Base-by-base conservation (phyloP, 2,888 invertebrate genomes). In the Helleia helle region DNA sequence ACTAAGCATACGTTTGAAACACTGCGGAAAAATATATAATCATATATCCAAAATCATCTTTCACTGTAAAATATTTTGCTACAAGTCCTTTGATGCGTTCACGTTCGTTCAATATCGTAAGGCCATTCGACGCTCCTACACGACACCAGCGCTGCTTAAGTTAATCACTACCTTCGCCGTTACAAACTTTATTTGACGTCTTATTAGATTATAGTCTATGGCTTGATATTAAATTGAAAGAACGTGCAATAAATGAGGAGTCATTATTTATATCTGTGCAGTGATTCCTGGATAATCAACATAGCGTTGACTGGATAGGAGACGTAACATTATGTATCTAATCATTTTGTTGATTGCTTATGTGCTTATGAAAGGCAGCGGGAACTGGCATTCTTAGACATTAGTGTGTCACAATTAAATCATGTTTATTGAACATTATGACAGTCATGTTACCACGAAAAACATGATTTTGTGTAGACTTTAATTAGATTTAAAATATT, bases 261-360 rank as follows among this genome's bases (percentile, higher is more conserved):
- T 47, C 49, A 45, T 49, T 49, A 49, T 45, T 43, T 40, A 40
- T 44, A 45, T 42, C 40, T 47, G 34, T 40, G 37, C 37, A 36
- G 38, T 40, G 40, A 49, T 47, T 43, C 43, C 40, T 42, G 41
- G 39, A 44, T 47, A 47, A 47, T 49, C 47, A 49, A 44, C 49
- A 27, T 40, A 43, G 48, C 41, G 46, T 43, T 37, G 41, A 36
- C 39, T 41, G 29, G 42, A 42, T 39, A 36, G 42, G 38, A 44
- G 44, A 44, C 44, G 42, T 47, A 41, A 26, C 44, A 42, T 44
- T 42, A 42, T 37, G 40, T 43, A 27, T 36, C 43, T 40, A 43
- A 38, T 44, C 38, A 40, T 41, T 43, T 38, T 40, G 34, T 38
- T 41, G 40, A 36, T 36, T 36, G 36, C 36, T 36, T 25, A 36